phyloP scores from a whole-genome alignment of 2,888 invertebrate species.

The Colletes collaris region DNA sequence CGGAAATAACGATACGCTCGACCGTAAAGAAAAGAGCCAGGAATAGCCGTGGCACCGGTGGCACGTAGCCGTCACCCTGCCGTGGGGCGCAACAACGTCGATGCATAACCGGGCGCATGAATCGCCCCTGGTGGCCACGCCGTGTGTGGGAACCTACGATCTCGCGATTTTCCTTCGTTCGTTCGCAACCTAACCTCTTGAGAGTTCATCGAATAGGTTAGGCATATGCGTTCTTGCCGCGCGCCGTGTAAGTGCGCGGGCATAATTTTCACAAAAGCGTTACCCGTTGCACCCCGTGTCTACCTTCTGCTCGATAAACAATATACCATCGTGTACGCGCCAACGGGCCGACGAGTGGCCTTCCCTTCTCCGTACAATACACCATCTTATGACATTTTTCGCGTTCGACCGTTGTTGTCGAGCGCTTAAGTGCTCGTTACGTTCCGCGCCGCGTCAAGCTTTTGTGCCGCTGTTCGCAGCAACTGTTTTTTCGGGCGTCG shows the following conservation, averaged over 20 bases:
- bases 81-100: constrained; percentile 48
- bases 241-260: constrained; percentile 23
- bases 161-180: constrained; percentile 54
- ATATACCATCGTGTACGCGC: constrained; percentile 80
- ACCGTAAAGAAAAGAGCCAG: constrained; percentile 60
- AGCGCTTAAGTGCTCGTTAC: constrained; percentile 77
- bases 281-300: constrained; percentile 47
- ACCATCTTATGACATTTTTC: constrained; percentile 79
- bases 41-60: constrained; percentile 34
- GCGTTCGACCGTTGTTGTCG: constrained; percentile 71
- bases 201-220: constrained; percentile 55
- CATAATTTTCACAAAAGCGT: constrained; percentile 56
- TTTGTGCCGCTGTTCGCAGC: constrained; percentile 64
- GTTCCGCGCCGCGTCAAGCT: constrained; percentile 67
- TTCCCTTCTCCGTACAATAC: constrained; percentile 69
- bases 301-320: constrained; percentile 77
- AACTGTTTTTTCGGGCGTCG: constrained; percentile 68
- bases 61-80: constrained; percentile 47
- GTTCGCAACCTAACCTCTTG: constrained; percentile 51
- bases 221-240: constrained; percentile 52
- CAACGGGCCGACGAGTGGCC: constrained; percentile 78
- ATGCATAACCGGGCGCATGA: constrained; percentile 27
- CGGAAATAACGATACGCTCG: constrained; percentile 80
- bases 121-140: constrained; percentile 73
- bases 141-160: constrained; percentile 77